Conservation (phyloP, 2,888 invertebrate genomes). For the Tetragonula carbonaria region DNA sequence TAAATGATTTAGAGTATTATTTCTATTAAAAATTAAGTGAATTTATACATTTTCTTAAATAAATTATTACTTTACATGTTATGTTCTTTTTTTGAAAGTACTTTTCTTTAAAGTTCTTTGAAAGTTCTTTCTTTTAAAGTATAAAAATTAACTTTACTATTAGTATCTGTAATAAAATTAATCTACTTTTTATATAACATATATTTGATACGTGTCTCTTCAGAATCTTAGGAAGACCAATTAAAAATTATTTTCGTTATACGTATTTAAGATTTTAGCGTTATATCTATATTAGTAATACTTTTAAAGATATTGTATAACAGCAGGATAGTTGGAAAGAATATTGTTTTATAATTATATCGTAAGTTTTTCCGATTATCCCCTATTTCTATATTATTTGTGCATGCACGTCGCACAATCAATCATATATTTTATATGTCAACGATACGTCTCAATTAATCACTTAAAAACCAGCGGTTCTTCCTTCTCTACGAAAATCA, state of each 20-base stretch:
- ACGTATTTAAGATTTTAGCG: neutral
- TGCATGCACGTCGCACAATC: neutral
- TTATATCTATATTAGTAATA: constrained; percentile 4
- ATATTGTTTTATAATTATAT: neutral
- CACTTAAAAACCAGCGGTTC: constrained; percentile 72
- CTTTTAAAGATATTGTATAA: neutral
- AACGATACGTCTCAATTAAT: neutral
- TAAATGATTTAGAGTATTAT: neutral
- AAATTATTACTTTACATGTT: constrained; percentile 37
- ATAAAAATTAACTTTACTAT: neutral
- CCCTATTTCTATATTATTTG: neutral
- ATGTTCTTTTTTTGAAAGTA: neutral
- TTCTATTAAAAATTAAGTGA: neutral
- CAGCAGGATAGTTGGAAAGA: neutral
- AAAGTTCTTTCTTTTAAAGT: too few species aligned
- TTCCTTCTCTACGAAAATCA: constrained; percentile 80
- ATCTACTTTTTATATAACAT: constrained; percentile 10
- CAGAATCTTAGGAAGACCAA: neutral
- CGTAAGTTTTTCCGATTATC: neutral
- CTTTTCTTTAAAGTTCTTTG: too few species aligned
- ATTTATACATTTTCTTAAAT: constrained; percentile 21
- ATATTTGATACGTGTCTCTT: neutral
- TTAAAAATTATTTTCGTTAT: neutral
- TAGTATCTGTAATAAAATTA: neutral
- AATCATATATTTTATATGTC: neutral